Evolutionary conservation across 2,888 invertebrate species (phyloP), one percentile per base, ranked within the genome.

Genomic region (Panzeria rudis): DNA sequence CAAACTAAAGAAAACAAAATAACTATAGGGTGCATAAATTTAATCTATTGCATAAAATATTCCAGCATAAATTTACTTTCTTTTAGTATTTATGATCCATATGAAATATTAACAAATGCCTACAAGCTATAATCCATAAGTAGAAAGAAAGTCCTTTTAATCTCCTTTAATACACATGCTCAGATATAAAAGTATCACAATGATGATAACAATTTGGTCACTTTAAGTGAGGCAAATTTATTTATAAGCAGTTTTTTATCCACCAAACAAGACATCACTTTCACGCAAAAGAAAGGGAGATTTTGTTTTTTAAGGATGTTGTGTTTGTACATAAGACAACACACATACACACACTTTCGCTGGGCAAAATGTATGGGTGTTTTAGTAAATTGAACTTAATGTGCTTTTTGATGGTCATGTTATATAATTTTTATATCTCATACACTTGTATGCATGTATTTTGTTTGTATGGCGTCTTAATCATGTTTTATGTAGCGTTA

Each of bases 171-270:
- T 23, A 72, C 62, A 54, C 59, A 69, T 11, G 35, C 41, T 17
- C 11, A 29, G 13, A 41, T 9, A 38, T 35, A 32, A 35, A 15
- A 59, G 72, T 89, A 91, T 91, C 91, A 91, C 88, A 89, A 90
- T 89, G 91, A 89, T 84, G 90, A 91, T 91, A 91, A 91, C 91
- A 91, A 92, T 91, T 91, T 90, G 92, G 91, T 91, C 91, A 91
- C 91, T 91, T 90, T 89, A 91, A 91, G 91, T 92, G 91, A 90
- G 89, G 90, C 91, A 92, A 91, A 91, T 92, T 91, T 91, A 92
- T 92, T 91, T 91, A 90, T 90, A 90, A 91, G 89, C 90, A 89
- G 88, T 90, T 89, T 88, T 89, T 88, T 88, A 88, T 76, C 66
- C 85, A 62, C 66, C 85, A 62, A 66, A 66, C 86, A 62, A 78